These are phyloP conservation scores for Baronia brevicornis DNA, from an alignment of 2,888 invertebrate species.

Conservation along the genomic window DNA sequence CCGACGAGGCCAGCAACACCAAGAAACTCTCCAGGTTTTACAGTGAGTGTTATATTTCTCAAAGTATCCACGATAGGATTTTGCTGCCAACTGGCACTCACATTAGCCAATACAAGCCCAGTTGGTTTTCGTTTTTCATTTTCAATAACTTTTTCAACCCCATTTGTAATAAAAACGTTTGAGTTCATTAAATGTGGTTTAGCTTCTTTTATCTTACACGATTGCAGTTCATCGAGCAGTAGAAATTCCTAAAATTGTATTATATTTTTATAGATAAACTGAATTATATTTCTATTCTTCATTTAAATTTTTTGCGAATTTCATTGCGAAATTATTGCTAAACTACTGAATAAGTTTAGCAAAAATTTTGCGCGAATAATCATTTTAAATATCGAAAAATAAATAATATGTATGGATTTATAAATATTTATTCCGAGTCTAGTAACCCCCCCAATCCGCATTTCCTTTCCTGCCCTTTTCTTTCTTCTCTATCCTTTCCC, in stretches of 20 bases:
- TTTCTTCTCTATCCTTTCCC: too few species aligned
- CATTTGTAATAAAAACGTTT: conserved; percentile 29
- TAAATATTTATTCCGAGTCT: too few species aligned
- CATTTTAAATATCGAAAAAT: too few species aligned
- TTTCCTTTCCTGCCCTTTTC: too few species aligned
- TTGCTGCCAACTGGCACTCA: conserved; percentile 61
- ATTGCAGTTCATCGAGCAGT: conserved; percentile 51
- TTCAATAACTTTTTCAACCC: conserved; percentile 33
- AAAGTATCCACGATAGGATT: conserved; percentile 73
- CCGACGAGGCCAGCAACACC: conserved; percentile 86
- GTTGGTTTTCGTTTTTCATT: conserved; percentile 35
- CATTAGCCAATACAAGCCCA: conserved; percentile 45
- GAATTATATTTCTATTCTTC: too few species aligned
- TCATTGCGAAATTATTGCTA: too few species aligned
- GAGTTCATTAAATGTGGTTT: conserved; percentile 14
- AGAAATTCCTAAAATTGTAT: conserved; percentile 49
- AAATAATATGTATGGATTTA: too few species aligned
- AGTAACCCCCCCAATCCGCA: too few species aligned
- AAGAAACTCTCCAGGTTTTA: conserved; percentile 74
- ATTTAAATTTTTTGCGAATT: too few species aligned
- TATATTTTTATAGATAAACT: conserved; percentile 1
- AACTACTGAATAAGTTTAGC: too few species aligned
- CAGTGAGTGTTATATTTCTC: conserved; percentile 63
- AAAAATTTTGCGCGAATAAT: too few species aligned
- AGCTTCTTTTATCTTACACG: conserved; percentile 32